Base-by-base conservation (phyloP, 2,113 vertebrate genomes). In the Anguilla japonica region DNA sequence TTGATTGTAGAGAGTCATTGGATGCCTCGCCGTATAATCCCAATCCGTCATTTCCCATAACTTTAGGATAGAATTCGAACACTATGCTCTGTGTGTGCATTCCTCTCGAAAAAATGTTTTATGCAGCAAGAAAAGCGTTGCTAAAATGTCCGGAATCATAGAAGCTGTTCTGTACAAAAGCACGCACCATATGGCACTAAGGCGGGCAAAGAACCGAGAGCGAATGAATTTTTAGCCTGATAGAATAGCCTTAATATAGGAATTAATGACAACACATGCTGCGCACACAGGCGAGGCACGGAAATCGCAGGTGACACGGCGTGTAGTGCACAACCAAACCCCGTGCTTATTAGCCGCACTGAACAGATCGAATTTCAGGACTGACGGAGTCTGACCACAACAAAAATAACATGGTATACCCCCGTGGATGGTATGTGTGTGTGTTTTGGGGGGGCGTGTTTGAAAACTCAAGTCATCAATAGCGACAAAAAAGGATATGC, bases 301-400 rank as follows among this genome's bases (percentile, higher is more conserved):
- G 83, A 63, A 53, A 82, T 88, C 83, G 71, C 86, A 83, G 86
- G 88, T 85, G 86, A 87, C 83, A 71, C 29, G 79, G 82, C n/a
- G 22, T 67, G 79, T 5, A 81, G 79, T 75, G 78, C 79, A 60
- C 56, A 83, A 50, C 57, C 78, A 89, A 84, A 82, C 75, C 39
- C 43, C 18, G 87, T 43, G 78, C 57, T 81, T 88, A 88, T 88
- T 85, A 88, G 41, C 79, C 67, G 79, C 85, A 75, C 39, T 53
- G 83, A 63, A 81, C 60, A 85, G 88, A 87, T 89, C 83, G 75
- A 82, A 89, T 89, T 83, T 79, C 86, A 87, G 79, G 57, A 87
- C 79, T 85, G 63, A 39, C 82, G 67, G 80, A 85, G 63, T 46
- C 46, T 89, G 83, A 82, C 86, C 88, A 87, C 83, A 85, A 89